Evolutionary conservation across 2,797 vertebrate species (phyloP), one percentile per base, ranked within the genome.

Genomic region (Pseudochromis fuscus): DNA sequence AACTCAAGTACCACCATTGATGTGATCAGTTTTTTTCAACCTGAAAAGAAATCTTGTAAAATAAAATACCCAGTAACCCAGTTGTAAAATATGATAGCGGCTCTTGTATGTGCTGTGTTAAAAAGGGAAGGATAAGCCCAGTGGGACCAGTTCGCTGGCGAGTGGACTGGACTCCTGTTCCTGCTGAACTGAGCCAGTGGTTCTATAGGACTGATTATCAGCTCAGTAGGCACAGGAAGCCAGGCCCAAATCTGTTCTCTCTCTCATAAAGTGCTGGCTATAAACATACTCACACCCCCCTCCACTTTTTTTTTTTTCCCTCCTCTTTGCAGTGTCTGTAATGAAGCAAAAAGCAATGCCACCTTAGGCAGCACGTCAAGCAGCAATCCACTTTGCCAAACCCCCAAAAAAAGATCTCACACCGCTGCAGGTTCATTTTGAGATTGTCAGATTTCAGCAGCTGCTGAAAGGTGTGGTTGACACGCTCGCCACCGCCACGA

Each of bases 141-240:
- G 7, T 49, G 18, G 12, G 12, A 30, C 15, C 64, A 42, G 30
- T 64, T 65, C 18, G 77, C 35, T 77, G 72, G 68, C 67, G 92
- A 93, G 87, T 89, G 94, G 97, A 95, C 96, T 92, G 94, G 93
- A 98, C 97, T 97, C 97, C 98, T 99, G 98, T 99, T 99, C 97
- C 97, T 99, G 97, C 98, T 99, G 97, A 98, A 99, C 97, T 99
- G 98, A 99, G 97, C 97, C 97, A 99, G 97, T 97, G 91, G 95
- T 94, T 97, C 88, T 93, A 89, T 94, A 97, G 91, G 95, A 99
- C 97, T 99, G 97, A 91, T 96, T 95, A 97, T 99, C 98, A 99
- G 97, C 95, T 99, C 98, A 99, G 98, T 99, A 99, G 98, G 97
- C 97, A 99, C 98, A 91, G 96, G 96, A 99, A 95, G 95, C 91